These are phyloP conservation scores for Anguilla rostrata DNA, from an alignment of 2,113 vertebrate species.

Conservation along the genomic window DNA sequence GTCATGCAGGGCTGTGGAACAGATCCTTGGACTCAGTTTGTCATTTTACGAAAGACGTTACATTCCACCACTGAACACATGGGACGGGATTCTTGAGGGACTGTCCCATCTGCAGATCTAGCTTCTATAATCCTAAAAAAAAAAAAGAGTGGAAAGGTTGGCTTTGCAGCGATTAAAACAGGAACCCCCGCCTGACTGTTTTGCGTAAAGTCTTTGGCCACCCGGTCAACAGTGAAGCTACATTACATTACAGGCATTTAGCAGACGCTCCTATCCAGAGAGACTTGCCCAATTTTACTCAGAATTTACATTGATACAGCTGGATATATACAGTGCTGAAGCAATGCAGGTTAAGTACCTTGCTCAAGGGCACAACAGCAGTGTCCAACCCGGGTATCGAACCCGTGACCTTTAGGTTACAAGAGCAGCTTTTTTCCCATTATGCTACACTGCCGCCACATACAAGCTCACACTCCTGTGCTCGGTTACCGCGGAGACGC, in stretches of 20 bases:
- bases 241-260: no score
- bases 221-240: conserved; percentile 52
- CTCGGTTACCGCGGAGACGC: conserved; percentile 39
- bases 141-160: conserved; percentile 37
- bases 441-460: no score
- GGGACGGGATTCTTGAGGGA: not conserved
- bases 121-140: not conserved
- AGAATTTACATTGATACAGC: no score
- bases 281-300: no score
- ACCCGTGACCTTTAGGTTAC: no score
- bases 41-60: not conserved
- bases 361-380: no score
- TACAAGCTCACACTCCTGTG: conserved; percentile 53
- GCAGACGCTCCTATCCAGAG: no score
- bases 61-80: not conserved
- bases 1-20: not conserved
- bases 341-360: no score
- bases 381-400: no score
- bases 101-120: not conserved
- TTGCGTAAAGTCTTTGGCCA: conserved; percentile 56
- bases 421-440: no score
- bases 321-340: no score
- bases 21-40: not conserved
- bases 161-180: conserved; percentile 41
- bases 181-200: conserved; percentile 59